Evolutionary conservation across 1,140 invertebrate genomes (phyloP).

Genomic region (Procambarus clarkii): DNA sequence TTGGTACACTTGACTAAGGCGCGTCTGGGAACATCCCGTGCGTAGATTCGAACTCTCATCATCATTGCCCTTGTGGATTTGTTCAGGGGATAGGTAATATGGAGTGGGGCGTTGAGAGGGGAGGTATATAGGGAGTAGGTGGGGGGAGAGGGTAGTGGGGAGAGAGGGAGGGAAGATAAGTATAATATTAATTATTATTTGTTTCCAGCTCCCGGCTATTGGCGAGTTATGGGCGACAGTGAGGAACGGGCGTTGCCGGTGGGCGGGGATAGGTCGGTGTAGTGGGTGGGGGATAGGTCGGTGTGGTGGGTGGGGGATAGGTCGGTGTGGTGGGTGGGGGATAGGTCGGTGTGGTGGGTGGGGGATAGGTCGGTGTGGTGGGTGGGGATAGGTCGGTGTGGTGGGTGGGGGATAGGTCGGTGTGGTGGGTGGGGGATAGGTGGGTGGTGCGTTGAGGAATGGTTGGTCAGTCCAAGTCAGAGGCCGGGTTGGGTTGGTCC

Average conservation of each 20-base stretch:
- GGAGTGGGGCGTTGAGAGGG: neutral
- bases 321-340: too few relatives aligned
- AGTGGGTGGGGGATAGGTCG: neutral
- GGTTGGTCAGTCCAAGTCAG: neutral
- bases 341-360: too few relatives aligned
- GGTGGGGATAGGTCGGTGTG: too few relatives aligned
- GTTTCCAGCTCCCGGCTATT: neutral
- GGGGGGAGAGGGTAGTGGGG: neutral
- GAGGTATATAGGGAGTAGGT: neutral
- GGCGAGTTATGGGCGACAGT: conserved; percentile 22
- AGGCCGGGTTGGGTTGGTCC: too few relatives aligned
- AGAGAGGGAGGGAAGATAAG: neutral
- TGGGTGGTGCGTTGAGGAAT: neutral
- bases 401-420: neutral
- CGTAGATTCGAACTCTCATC: too few relatives aligned
- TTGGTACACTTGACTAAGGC: too few relatives aligned
- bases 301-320: too few relatives aligned
- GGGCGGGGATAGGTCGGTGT: neutral
- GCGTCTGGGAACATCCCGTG: too few relatives aligned
- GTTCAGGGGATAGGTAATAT: too few relatives aligned
- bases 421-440: neutral
- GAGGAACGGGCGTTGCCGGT: neutral
- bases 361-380: too few relatives aligned
- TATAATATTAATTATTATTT: too few relatives aligned
- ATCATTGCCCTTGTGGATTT: too few relatives aligned